phyloP scores from a whole-genome alignment of 2,797 vertebrate genomes.

The Microhierax caerulescens region DNA sequence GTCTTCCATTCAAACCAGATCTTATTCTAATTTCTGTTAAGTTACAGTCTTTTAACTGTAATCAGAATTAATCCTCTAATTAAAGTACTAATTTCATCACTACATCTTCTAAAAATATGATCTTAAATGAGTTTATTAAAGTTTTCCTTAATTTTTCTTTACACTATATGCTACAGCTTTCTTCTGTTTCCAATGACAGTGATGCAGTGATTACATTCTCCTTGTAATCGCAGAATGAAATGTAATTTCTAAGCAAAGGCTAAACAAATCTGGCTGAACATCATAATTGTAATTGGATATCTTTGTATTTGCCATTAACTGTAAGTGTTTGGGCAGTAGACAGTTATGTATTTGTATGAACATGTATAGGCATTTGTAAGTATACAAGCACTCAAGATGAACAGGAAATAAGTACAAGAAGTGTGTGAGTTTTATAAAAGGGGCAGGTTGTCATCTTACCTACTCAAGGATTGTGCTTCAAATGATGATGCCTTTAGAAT shows the following conservation, averaged over 20 bases:
- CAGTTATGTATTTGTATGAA: neutral
- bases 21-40: neutral
- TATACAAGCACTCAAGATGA: neutral
- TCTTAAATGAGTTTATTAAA: neutral
- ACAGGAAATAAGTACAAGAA: neutral
- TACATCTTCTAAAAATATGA: neutral
- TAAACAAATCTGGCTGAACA: neutral
- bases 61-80: neutral
- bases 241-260: neutral
- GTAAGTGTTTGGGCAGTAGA: neutral
- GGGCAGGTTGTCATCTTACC: neutral
- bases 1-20: neutral
- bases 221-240: neutral
- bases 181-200: neutral
- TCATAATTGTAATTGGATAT: neutral
- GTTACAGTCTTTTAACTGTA: neutral
- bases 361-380: neutral
- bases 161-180: accelerated
- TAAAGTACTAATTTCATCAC: neutral
- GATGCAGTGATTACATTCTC: neutral
- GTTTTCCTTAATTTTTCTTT: neutral
- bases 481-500: neutral
- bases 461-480: neutral
- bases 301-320: neutral
- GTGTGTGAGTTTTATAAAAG: neutral